A percentile compares a stretch with the other conserved stretches of the same genome.
These are phyloP conservation scores for Orussus abietinus DNA, from an alignment of 1,140 invertebrate species.

Conservation along the genomic window DNA sequence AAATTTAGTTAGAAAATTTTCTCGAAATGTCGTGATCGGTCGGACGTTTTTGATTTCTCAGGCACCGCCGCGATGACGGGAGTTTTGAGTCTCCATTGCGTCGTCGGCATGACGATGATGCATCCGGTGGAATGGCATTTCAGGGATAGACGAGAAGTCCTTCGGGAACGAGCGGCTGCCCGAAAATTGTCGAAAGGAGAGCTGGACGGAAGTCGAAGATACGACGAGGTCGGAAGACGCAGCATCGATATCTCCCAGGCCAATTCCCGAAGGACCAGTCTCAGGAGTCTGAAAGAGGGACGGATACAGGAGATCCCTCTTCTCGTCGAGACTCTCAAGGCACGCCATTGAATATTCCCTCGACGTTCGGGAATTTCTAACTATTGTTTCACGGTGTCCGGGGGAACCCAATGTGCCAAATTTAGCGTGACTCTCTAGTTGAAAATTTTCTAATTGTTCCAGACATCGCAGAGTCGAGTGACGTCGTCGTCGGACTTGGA, in stretches of 20 bases:
- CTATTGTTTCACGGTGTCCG: too few relatives aligned
- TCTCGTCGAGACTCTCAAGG: conserved; percentile 32
- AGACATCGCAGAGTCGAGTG: background rate
- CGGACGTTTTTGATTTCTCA: conserved; percentile 16
- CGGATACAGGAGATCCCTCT: conserved; percentile 30
- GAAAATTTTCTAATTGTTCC: background rate
- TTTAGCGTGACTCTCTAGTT: background rate
- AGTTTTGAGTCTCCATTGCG: conserved; percentile 43
- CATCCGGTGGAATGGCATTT: conserved; percentile 45
- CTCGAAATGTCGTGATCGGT: background rate
- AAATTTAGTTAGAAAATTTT: conserved; percentile 4
- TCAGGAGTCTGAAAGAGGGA: conserved; percentile 41
- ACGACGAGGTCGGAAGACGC: too few relatives aligned
- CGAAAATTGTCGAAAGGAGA: background rate
- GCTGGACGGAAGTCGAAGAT: background rate
- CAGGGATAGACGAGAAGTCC: too few relatives aligned
- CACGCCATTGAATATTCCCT: conserved; percentile 11
- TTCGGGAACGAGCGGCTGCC: too few relatives aligned
- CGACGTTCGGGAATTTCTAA: too few relatives aligned
- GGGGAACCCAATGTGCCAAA: too few relatives aligned
- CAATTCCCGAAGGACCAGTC: conserved; percentile 40
- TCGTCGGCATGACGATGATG: conserved; percentile 47
- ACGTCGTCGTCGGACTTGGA: background rate
- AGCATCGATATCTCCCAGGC: conserved; percentile 28
- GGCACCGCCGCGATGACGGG: conserved; percentile 43